phyloP scores from a whole-genome alignment of 2,888 invertebrate genomes.

The Cinara cedri region DNA sequence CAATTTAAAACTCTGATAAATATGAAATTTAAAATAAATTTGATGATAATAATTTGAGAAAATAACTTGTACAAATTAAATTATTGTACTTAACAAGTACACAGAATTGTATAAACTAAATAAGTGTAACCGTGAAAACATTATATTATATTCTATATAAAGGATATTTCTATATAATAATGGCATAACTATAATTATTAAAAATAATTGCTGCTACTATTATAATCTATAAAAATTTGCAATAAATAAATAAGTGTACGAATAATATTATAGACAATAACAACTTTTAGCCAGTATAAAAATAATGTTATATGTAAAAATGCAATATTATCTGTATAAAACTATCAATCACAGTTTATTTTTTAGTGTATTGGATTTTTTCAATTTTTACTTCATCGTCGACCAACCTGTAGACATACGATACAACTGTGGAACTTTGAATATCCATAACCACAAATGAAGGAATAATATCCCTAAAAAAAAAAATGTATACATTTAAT shows the following conservation, averaged over 20 bases:
- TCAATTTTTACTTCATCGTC: constrained; percentile 99
- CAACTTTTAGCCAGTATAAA: constrained; percentile 38
- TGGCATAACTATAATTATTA: constrained; percentile 3
- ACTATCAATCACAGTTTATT: constrained; percentile 29
- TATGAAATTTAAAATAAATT: not conserved
- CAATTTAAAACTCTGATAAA: not conserved
- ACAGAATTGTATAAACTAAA: constrained; percentile 28
- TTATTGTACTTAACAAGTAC: constrained; percentile 16
- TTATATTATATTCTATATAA: constrained; percentile 4
- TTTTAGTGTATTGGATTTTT: constrained; percentile 93
- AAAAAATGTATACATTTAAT: constrained; percentile 36
- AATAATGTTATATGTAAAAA: constrained; percentile 40
- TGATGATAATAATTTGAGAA: not conserved
- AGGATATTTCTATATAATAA: not conserved
- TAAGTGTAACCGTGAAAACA: constrained; percentile 3
- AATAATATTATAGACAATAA: constrained; percentile 41
- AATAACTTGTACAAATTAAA: constrained; percentile 10
- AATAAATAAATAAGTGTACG: constrained; percentile 46
- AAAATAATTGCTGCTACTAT: constrained; percentile 20
- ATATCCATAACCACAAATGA: constrained; percentile 99
- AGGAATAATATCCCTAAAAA: constrained; percentile 81
- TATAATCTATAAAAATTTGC: constrained; percentile 14
- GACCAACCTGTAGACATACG: constrained; percentile 96
- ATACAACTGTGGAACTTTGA: constrained; percentile 95
- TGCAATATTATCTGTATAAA: constrained; percentile 11